phyloP scores from a whole-genome alignment of 2,888 invertebrate genomes.

The Drosophila neonasuta region DNA sequence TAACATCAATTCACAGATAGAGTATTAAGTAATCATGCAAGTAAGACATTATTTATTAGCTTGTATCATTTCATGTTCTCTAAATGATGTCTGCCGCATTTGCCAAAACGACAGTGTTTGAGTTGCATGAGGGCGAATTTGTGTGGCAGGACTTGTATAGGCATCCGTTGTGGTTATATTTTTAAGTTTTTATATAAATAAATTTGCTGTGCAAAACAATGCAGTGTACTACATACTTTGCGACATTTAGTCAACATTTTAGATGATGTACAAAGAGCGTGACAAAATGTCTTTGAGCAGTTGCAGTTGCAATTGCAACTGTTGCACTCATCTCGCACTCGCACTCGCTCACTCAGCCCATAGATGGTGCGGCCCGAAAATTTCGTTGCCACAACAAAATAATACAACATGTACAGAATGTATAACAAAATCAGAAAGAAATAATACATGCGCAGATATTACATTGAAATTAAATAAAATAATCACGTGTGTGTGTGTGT shows the following conservation, averaged over 20 bases:
- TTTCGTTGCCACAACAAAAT: conserved; percentile 26
- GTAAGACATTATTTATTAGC: conserved; percentile 10
- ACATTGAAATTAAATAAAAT: conserved; percentile 64
- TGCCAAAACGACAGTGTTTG: conserved; percentile 50
- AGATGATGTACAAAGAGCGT: conserved; percentile 35
- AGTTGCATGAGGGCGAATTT: conserved; percentile 54
- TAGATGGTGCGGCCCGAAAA: conserved; percentile 75
- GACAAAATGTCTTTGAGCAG: conserved; percentile 56
- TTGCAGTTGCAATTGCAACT: conserved; percentile 14
- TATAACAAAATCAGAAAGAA: conserved; percentile 19
- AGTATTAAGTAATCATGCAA: conserved; percentile 44
- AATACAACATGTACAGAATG: conserved; percentile 14
- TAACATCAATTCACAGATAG: conserved; percentile 15
- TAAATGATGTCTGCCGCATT: conserved; percentile 65
- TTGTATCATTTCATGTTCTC: conserved; percentile 67
- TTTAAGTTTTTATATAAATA: conserved; percentile 76
- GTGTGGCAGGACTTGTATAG: conserved; percentile 74
- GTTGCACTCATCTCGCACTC: conserved; percentile 42
- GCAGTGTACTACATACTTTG: conserved; percentile 51
- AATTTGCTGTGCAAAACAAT: conserved; percentile 65
- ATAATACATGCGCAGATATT: conserved; percentile 34
- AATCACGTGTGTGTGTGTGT: conserved; percentile 16
- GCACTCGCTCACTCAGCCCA: conserved; percentile 69
- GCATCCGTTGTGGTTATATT: conserved; percentile 70
- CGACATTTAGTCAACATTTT: conserved; percentile 40